Base-by-base conservation (phyloP, 2,113 vertebrate genomes). In the Numida meleagris region DNA sequence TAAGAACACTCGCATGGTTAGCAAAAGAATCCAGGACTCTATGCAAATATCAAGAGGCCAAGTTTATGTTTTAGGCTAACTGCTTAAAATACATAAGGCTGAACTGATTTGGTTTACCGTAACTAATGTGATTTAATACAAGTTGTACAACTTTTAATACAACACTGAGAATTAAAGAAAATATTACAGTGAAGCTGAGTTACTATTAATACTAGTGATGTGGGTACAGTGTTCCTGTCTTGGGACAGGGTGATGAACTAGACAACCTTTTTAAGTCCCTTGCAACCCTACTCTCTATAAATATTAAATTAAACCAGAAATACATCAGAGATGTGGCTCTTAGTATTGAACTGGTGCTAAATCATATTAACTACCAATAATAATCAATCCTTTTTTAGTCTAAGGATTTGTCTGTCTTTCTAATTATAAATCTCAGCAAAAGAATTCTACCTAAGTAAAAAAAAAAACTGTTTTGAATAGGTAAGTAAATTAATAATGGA, bases 351-450 rank as follows among this genome's bases (percentile, higher is more conserved):
- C 6, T 77, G 19, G 18, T 72, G 81, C 74, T 91, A 95, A 91
- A 94, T 92, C 59, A 95, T 80, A 93, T 96, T 91, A 91, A 57
- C 65, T 36, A 88, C 68, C 85, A 88, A 91, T 95, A 95, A 86
- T 89, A 94, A 95, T 95, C 78, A 88, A 94, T 90, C 42, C 38
- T 91, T 89, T 90, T 95, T 89, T 80, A 83, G 68, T 93, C 24
- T 78, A 88, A 74, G 61, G 43, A 86, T 63, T 88, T 0, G 0
- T 75, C 82, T 91, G 40, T 59, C 85, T 86, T 72, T 86, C 14
- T 46, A 96, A 59, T 93, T 88, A 86, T 36, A 89, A 77, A 91
- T 92, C 42, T 73, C 33, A 89, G 63, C 29, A 57, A 74, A 93
- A 82, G 21, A 80, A 74, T 81, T 75, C 38, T 45, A 89, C 36